Percentiles rank a stretch among this genome's conserved stretches.
These are phyloP conservation scores for Cosmorhoe ocellata DNA, from an alignment of 2,888 invertebrate species.

Conservation along the genomic window DNA sequence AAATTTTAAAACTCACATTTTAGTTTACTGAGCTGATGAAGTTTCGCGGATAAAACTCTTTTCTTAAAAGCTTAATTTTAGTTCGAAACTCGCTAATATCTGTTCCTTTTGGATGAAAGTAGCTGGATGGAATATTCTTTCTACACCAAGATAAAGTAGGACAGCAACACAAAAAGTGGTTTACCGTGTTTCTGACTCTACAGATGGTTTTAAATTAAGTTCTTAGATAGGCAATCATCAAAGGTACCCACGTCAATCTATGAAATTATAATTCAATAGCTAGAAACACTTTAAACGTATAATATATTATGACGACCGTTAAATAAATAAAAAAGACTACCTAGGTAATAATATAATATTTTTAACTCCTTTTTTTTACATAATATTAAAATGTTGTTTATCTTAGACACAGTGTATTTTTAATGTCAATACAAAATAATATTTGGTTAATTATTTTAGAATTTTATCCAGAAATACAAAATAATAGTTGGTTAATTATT, in stretches of 20 bases:
- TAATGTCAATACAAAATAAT: background rate
- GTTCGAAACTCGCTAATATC: constrained; percentile 33
- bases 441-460: no score
- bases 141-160: constrained; percentile 20
- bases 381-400: no score
- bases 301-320: no score
- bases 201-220: background rate
- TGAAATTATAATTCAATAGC: no score
- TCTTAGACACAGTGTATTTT: background rate
- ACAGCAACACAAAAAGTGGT: constrained; percentile 11
- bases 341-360: no score
- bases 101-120: constrained; percentile 27
- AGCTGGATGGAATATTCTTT: constrained; percentile 19
- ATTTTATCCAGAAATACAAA: no score
- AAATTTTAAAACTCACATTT: constrained; percentile 16
- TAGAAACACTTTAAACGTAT: no score
- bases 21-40: constrained; percentile 28
- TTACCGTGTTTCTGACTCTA: background rate
- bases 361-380: no score
- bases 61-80: constrained; percentile 31
- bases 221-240: no score
- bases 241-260: no score
- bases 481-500: no score
- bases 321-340: no score
- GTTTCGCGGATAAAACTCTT: constrained; percentile 28